These are phyloP conservation scores for Megalops cyprinoides DNA, from an alignment of 2,797 vertebrate species.

Conservation along the genomic window DNA sequence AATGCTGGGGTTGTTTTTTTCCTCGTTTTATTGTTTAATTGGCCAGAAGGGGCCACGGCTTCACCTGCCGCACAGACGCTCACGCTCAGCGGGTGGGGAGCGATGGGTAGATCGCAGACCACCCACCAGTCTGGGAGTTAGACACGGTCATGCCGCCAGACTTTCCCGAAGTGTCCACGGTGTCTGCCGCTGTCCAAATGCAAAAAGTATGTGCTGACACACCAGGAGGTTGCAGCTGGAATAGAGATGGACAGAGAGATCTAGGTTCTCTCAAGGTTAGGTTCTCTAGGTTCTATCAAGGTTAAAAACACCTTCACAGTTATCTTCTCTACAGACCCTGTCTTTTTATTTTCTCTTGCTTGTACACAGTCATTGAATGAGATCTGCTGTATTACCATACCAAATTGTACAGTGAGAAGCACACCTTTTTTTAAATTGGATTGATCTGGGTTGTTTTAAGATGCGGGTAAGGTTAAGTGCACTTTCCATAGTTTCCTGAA, in stretches of 20 bases:
- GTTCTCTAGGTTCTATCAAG: too few species aligned
- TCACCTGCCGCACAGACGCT: constrained; percentile 80
- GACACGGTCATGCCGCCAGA: constrained; percentile 91
- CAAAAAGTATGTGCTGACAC: constrained; percentile 93
- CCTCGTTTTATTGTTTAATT: constrained; percentile 60
- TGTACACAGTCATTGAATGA: not conserved
- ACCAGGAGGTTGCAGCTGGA: constrained; percentile 94
- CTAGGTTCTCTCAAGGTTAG: too few species aligned
- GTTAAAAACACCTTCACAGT: constrained; percentile 75
- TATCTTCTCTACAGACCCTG: not conserved
- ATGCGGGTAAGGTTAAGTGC: not conserved
- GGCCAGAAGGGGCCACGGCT: constrained; percentile 77
- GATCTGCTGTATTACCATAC: not conserved
- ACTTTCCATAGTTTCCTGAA: too few species aligned
- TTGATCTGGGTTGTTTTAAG: not conserved
- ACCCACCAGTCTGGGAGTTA: constrained; percentile 79
- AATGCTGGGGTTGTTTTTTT: too few species aligned
- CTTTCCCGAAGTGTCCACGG: constrained; percentile 87
- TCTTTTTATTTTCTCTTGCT: not conserved
- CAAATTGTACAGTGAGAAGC: not conserved
- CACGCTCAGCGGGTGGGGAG: constrained; percentile 86
- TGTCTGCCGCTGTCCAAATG: constrained; percentile 87
- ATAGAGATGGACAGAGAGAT: constrained; percentile 97
- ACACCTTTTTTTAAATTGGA: not conserved
- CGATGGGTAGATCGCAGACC: constrained; percentile 97